Evolutionary conservation across 1,140 invertebrate genomes (phyloP), one percentile per base, ranked within the genome.

Genomic region (Whitmania pigra): DNA sequence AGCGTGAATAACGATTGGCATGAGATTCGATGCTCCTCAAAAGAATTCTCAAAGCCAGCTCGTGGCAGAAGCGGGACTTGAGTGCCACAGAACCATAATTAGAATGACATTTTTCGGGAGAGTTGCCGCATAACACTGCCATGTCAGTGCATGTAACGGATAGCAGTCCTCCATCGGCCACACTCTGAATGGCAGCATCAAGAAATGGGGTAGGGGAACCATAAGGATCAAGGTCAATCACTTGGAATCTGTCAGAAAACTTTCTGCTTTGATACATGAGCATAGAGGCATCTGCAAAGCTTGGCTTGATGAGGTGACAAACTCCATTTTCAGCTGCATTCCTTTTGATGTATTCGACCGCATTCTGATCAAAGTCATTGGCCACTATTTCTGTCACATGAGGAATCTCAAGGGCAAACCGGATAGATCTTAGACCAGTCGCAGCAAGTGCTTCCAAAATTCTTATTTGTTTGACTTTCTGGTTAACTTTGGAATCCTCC

Each of bases 81-180:
- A 97, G 79, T 2, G 94, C 91, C 71, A 96, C 84, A 13, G 93
- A 87, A 5, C 94, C 94, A 82, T 99, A 99, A 85, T 97, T 97
- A 0, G 88, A 86, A 78, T 89, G 91, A 80, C 93, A 98, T 0
- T 93, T 92, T 82, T 99, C 94, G 0, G 92, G 89, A 5, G 88
- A 87, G 84, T 97, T 98, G 0, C 97, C 97, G 76, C 93, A 94
- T 63, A 99, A 82, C 17, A 97, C 89, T 2, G 94, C 96, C 90
- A 96, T 94, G 81, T 99, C 97, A 0, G 97, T 99, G 27, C 93
- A 94, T 0, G 97, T 99, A 0, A 99, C 88, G 74, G 97, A 86
- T n/a, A 99, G 81, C 49, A 88, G 76, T 53, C 85, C 85, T 53
- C 81, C 80, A 77, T 81, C 78, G 29, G 53, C 72, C 0, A 86